These are phyloP conservation scores for Anthonomus grandis DNA, from an alignment of 1,140 invertebrate species.

Conservation along the genomic window DNA sequence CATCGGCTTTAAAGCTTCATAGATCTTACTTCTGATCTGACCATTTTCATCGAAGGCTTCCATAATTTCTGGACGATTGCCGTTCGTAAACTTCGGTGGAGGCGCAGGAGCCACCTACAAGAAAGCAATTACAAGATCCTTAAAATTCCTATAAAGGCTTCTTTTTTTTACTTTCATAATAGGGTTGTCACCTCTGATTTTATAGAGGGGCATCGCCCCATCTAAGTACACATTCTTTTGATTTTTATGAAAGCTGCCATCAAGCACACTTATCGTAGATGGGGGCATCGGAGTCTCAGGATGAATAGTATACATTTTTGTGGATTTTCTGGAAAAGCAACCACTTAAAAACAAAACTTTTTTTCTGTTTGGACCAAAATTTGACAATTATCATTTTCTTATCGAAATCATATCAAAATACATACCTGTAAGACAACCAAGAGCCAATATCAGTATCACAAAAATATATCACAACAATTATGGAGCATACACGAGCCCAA, in stretches of 20 bases:
- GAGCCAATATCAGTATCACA: too few species aligned
- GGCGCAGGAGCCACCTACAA: slow-evolving; percentile 18
- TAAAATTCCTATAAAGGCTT: background rate
- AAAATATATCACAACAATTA: background rate
- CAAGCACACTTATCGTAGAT: slow-evolving; percentile 1
- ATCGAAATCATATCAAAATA: background rate
- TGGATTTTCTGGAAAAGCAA: background rate
- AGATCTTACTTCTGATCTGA: slow-evolving; percentile 8
- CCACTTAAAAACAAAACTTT: background rate
- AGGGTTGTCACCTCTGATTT: background rate
- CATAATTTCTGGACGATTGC: slow-evolving; percentile 5
- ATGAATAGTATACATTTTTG: slow-evolving; percentile 1
- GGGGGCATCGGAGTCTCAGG: slow-evolving; percentile 9
- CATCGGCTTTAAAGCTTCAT: slow-evolving; percentile 53
- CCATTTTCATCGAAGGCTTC: slow-evolving; percentile 17
- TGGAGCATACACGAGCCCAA: background rate
- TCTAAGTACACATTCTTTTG: slow-evolving; percentile 12
- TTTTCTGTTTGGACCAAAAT: too few species aligned
- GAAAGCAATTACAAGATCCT: background rate
- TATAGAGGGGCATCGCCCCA: slow-evolving; percentile 10
- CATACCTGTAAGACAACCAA: too few species aligned
- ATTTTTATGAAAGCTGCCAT: slow-evolving; percentile 1
- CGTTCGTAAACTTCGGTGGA: slow-evolving; percentile 5
- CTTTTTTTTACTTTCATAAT: slow-evolving; percentile 13
- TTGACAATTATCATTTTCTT: background rate